Evolutionary conservation across 2,797 vertebrate species (phyloP).

Genomic region (Tachyglossus aculeatus): DNA sequence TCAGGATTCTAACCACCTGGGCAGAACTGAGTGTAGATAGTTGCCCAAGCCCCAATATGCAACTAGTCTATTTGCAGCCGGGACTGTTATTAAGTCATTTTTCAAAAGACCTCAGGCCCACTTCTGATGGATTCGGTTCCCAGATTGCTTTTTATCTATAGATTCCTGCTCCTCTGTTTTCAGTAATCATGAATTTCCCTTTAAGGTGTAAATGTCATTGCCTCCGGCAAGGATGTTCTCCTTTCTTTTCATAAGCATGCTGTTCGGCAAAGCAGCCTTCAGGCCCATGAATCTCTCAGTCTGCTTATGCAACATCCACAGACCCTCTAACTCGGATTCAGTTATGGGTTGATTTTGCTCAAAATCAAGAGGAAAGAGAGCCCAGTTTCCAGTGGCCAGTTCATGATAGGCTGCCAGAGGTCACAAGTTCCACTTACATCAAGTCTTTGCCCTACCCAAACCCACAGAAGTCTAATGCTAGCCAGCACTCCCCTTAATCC

Average conservation of each 20-base stretch:
- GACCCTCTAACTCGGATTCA: no score
- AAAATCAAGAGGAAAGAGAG: background rate
- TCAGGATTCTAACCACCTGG: no score
- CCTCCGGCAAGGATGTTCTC: constrained; percentile 64
- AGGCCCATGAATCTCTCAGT: constrained; percentile 28
- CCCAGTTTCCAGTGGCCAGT: background rate
- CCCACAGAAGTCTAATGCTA: constrained; percentile 25
- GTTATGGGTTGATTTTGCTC: background rate
- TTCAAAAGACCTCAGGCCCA: constrained; percentile 51
- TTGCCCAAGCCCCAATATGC: no score
- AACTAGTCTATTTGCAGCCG: no score
- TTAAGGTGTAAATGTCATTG: constrained; percentile 61
- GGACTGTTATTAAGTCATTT: no score
- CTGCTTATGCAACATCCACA: no score
- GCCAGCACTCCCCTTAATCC: background rate
- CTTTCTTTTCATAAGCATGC: constrained; percentile 25
- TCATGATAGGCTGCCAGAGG: constrained; percentile 35
- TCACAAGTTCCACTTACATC: constrained; percentile 43
- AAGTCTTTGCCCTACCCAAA: constrained; percentile 44
- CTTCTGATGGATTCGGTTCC: constrained; percentile 49
- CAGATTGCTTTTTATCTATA: constrained; percentile 12
- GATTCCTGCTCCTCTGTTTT: constrained; percentile 17
- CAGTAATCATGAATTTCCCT: constrained; percentile 54
- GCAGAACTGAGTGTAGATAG: no score
- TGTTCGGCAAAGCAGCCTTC: constrained; percentile 21